A percentile compares a stretch with the other conserved stretches of the same genome.
These are phyloP conservation scores for Empidonax alnorum DNA, from an alignment of 2,113 vertebrate species.

Conservation along the genomic window DNA sequence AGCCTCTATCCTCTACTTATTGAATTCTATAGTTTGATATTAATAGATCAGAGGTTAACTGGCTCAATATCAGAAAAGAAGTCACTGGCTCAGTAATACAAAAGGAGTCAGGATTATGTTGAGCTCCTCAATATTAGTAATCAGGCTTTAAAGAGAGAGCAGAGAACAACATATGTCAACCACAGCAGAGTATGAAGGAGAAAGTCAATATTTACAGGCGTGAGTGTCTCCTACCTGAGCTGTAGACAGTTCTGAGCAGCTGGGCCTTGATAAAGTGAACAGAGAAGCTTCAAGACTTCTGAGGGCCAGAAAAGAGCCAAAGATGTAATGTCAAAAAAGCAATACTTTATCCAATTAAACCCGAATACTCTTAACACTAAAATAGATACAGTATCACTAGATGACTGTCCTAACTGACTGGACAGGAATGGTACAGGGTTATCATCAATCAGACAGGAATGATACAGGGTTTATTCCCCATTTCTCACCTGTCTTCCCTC, in stretches of 20 bases:
- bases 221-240: not conserved
- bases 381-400: not conserved
- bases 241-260: not conserved
- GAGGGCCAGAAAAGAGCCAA: not conserved
- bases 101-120: not conserved
- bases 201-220: not conserved
- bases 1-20: not conserved
- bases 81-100: not conserved
- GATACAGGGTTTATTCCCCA: not conserved
- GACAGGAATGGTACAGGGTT: not conserved
- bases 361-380: not conserved
- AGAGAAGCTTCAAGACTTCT: not conserved
- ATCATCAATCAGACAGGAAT: not conserved
- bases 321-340: not conserved
- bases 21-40: constrained; percentile 41
- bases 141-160: not conserved
- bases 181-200: not conserved
- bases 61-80: constrained; percentile 5
- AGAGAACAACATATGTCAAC: not conserved
- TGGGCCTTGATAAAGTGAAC: not conserved
- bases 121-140: not conserved
- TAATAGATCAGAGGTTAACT: constrained; percentile 46
- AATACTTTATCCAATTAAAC: not conserved
- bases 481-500: not conserved
- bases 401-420: not conserved